Percentiles rank a stretch among this genome's conserved stretches.
phyloP scores from a whole-genome alignment of 2,888 invertebrate genomes.

The Ophonus ardosiacus region DNA sequence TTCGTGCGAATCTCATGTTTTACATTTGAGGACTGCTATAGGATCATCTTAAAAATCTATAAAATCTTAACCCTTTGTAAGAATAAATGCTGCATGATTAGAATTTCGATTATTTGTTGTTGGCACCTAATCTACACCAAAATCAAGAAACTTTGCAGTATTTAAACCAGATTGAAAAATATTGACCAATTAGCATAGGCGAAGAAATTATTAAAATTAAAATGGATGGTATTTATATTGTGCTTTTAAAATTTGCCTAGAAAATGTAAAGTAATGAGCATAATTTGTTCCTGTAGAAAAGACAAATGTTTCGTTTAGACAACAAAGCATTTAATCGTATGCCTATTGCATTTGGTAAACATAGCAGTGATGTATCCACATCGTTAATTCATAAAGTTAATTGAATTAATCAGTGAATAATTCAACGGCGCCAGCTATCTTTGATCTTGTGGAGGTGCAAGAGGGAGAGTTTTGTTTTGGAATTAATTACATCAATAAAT shows the following conservation, averaged over 20 bases:
- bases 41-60: too few relatives aligned
- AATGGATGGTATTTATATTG: too few relatives aligned
- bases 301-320: constrained; percentile 10
- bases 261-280: neutral
- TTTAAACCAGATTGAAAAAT: too few relatives aligned
- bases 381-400: constrained; percentile 57
- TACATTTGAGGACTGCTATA: too few relatives aligned
- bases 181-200: too few relatives aligned
- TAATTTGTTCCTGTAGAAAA: neutral
- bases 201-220: too few relatives aligned
- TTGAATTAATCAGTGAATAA: constrained; percentile 62
- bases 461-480: constrained; percentile 49
- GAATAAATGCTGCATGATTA: too few relatives aligned
- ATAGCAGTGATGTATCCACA: constrained; percentile 52
- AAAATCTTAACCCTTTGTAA: too few relatives aligned
- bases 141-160: too few relatives aligned
- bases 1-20: too few relatives aligned
- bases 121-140: too few relatives aligned
- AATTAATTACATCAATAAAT: constrained; percentile 62
- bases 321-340: constrained; percentile 35
- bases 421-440: constrained; percentile 53
- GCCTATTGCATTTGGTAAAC: constrained; percentile 21
- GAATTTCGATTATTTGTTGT: too few relatives aligned
- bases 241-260: neutral
- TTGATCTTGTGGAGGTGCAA: constrained; percentile 48